Base-by-base conservation (phyloP, 2,797 vertebrate genomes). In the Fratercula arctica region DNA sequence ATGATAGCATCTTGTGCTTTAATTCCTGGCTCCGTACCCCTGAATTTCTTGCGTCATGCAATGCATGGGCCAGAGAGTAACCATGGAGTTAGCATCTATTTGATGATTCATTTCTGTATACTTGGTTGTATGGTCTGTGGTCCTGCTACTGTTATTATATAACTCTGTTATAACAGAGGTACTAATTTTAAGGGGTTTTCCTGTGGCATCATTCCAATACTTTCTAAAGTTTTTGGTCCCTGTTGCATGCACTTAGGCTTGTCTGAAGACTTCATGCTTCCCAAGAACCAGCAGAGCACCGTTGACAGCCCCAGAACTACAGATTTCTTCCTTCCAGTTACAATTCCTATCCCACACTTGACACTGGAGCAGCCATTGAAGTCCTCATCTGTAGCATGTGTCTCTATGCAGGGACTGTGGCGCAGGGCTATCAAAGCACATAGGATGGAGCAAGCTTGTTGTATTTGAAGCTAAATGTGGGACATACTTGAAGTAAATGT, bases 161-260 rank as follows among this genome's bases (percentile, higher is more conserved):
- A 63, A 46, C 15, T 67, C 19, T 39, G 39, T 45, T 19, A 7
- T 50, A 57, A 53, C 31, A 67, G 10, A 80, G 60, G 85, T 83
- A 17, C 19, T 61, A 6, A 12, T 26, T 43, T 64, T 51, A 43
- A 9, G 59, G 23, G 25, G 26, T 29, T 76, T 66, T 64, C 28
- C 37, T 57, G 43, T 3, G 9, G 26, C n/a, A 12, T 72, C 3
- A 0, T 21, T 25, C 28, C 35, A 1, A 1, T 23, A 43, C 7
- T 51, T 37, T 31, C 13, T 48, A 2, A 56, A 50, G n/a, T 16
- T 84, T 56, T 43, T 53, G 8, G 4, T 66, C 29, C 2, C 68
- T 66, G 28, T 45, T 82, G 28, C 14, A n/a, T 19, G 20, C 20
- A 4, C 29, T 64, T 50, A 11, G 33, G n/a, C n/a, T 51, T 64